Conservation (phyloP, 2,113 vertebrate species). For the Passerina amoena region DNA sequence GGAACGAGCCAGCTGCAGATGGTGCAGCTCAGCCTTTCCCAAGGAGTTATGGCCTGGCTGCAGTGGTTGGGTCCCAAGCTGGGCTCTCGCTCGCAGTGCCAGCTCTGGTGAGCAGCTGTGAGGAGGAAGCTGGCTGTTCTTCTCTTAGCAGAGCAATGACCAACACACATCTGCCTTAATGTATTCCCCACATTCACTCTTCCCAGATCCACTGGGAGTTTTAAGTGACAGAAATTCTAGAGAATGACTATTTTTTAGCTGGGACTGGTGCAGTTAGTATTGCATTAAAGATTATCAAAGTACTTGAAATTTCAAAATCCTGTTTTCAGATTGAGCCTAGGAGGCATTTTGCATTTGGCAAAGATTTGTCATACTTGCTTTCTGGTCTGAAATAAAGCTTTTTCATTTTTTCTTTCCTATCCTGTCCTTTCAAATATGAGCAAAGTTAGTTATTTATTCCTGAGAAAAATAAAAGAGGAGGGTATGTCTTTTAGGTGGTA, state of each 20-base stretch:
- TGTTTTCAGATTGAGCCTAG: not conserved
- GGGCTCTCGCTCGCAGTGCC: not conserved
- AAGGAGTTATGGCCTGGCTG: not conserved
- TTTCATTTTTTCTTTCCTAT: not conserved
- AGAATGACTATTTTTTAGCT: not conserved
- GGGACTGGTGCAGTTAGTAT: not conserved
- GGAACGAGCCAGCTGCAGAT: not conserved
- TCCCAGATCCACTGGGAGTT: not conserved
- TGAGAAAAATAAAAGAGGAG: not conserved
- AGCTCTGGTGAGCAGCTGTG: not conserved
- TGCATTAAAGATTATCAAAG: not conserved
- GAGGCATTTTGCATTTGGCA: not conserved
- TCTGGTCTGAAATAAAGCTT: not conserved
- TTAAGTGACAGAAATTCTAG: not conserved
- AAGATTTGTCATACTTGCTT: not conserved
- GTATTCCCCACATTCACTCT: not conserved
- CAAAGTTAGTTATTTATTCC: not conserved
- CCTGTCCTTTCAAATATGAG: not conserved
- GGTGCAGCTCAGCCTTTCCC: not conserved
- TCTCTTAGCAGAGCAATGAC: not conserved
- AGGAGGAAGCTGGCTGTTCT: not conserved
- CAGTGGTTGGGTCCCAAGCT: not conserved
- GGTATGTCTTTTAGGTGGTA: not conserved
- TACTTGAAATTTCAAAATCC: not conserved
- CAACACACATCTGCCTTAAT: accelerated